Conservation (phyloP, 2,113 vertebrate species). For the Bungarus multicinctus region DNA sequence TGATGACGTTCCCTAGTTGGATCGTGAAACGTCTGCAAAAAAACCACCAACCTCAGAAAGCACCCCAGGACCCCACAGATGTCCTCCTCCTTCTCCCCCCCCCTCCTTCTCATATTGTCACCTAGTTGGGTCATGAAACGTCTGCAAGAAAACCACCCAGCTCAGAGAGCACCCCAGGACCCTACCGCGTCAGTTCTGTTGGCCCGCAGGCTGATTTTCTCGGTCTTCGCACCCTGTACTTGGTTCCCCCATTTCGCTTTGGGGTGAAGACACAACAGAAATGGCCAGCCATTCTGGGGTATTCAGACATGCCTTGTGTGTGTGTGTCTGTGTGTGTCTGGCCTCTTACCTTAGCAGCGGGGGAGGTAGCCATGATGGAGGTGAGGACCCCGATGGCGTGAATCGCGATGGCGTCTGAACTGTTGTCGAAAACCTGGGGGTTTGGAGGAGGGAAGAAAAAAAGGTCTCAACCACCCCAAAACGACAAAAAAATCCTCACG, state of each 20-base stretch:
- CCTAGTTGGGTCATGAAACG: not conserved
- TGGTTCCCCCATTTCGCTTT: not conserved
- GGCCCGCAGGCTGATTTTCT: not conserved
- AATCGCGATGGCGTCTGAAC: slow-evolving; percentile 85
- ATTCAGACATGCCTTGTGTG: not conserved
- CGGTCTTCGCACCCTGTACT: not conserved
- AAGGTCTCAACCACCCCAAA: not conserved
- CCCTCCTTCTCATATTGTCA: too few species aligned
- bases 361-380: slow-evolving; percentile 91
- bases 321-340: not conserved
- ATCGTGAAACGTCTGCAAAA: too few species aligned
- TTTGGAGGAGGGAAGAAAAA: not conserved
- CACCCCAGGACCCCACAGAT: too few species aligned
- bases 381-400: slow-evolving; percentile 89
- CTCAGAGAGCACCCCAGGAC: too few species aligned
- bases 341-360: slow-evolving; percentile 87
- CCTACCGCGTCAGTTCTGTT: not conserved
- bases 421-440: slow-evolving; percentile 74
- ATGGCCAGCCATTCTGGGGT: not conserved
- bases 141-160: not conserved
- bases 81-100: too few species aligned
- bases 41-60: too few species aligned
- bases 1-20: too few species aligned
- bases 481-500: not conserved
- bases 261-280: not conserved